These are phyloP conservation scores for Thamnophis elegans DNA, from an alignment of 2,797 vertebrate genomes.

Conservation along the genomic window DNA sequence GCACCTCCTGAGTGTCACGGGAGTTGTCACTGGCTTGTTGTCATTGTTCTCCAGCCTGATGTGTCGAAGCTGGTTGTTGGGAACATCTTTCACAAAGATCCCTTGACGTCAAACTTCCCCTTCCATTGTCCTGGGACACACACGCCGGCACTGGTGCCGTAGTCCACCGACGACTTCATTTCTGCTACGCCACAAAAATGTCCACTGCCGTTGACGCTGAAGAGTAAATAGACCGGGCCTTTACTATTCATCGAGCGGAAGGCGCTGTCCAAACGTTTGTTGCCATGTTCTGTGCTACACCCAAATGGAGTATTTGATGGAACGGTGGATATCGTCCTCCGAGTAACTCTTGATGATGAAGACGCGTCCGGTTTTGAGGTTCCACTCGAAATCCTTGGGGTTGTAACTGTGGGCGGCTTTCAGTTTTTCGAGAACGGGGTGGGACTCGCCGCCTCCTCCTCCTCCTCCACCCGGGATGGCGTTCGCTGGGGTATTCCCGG, in stretches of 20 bases:
- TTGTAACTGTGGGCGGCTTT: conserved; percentile 93
- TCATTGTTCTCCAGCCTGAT: conserved; percentile 97
- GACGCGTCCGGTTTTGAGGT: conserved; percentile 89
- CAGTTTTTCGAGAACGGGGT: conserved; percentile 92
- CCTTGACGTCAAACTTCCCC: conserved; percentile 94
- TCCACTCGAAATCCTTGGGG: conserved; percentile 95
- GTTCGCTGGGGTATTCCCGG: conserved; percentile 71
- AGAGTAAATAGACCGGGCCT: conserved; percentile 91
- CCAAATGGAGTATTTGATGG: conserved; percentile 99
- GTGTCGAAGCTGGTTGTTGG: conserved; percentile 94
- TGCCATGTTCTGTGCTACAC: conserved; percentile 98
- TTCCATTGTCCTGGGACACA: conserved; percentile 99
- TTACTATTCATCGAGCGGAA: conserved; percentile 85
- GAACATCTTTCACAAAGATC: conserved; percentile 97
- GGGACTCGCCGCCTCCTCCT: conserved; percentile 71
- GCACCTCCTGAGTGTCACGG: conserved; percentile 95
- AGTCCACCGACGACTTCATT: conserved; percentile 96
- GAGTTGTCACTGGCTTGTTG: conserved; percentile 98
- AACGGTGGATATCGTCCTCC: conserved; percentile 98
- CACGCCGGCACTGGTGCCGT: conserved; percentile 93
- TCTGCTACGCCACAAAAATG: conserved; percentile 96
- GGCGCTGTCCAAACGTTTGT: conserved; percentile 92
- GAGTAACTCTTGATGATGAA: conserved; percentile 99
- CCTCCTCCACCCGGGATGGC: conserved; percentile 56
- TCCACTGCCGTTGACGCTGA: conserved; percentile 94